phyloP scores from a whole-genome alignment of 2,113 vertebrate genomes.

The Chlamydotis undulata region DNA sequence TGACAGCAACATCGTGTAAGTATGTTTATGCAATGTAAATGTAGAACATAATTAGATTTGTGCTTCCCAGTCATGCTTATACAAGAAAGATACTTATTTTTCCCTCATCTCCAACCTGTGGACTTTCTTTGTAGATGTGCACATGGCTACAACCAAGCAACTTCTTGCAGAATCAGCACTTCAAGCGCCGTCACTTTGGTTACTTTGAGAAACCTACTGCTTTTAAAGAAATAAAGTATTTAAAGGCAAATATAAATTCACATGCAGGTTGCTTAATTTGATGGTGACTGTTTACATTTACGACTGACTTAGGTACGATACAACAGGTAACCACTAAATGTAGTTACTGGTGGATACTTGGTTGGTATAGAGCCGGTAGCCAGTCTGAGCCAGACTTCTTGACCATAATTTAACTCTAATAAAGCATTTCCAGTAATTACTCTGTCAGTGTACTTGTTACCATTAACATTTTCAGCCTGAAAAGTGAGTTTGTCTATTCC shows the following conservation, averaged over 20 bases:
- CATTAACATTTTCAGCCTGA: slow-evolving; percentile 73
- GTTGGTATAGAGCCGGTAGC: slow-evolving; percentile 75
- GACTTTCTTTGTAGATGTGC: neutral
- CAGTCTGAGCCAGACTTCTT: slow-evolving; percentile 82
- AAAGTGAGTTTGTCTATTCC: slow-evolving; percentile 81
- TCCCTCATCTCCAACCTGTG: neutral
- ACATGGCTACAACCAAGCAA: neutral
- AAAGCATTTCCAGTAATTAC: slow-evolving; percentile 81
- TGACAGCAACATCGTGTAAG: neutral
- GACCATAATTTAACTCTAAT: slow-evolving; percentile 82
- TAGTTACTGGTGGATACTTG: slow-evolving; percentile 80
- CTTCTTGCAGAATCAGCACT: neutral
- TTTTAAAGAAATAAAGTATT: neutral
- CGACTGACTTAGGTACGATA: slow-evolving; percentile 75
- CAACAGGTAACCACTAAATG: slow-evolving; percentile 82
- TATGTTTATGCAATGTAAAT: neutral
- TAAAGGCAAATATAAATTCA: neutral
- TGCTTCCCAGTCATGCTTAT: neutral
- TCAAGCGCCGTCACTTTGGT: neutral
- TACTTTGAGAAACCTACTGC: neutral
- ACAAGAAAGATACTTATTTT: neutral
- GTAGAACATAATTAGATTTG: neutral
- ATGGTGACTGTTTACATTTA: neutral
- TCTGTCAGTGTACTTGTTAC: slow-evolving; percentile 61
- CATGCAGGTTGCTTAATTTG: neutral